Evolutionary conservation across 1,140 invertebrate genomes (phyloP), one percentile per base, ranked within the genome.

Genomic region (Platyscapa corneri): DNA sequence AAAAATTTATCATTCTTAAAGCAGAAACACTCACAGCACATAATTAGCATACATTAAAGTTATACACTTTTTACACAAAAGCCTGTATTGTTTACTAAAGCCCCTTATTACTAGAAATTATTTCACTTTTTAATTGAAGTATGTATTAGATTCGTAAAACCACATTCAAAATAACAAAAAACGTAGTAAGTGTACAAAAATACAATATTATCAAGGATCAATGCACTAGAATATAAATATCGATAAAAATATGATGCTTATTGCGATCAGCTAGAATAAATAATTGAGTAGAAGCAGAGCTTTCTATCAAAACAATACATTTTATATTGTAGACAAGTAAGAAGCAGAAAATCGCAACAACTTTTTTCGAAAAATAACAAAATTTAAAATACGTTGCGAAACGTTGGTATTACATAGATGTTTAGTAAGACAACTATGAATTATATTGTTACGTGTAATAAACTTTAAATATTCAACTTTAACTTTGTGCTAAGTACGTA

Each of bases 1-100:
- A 49, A 67, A 42, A 32, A 81, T 81, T 49, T 81, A 81, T 70
- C 42, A 81, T 70, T n/a, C n/a, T 32, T 23, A 20, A 65, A 46
- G 79, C 1, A 70, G n/a, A 42, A n/a, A 67, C 42, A 67, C 64
- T 60, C 60, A 70, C 20, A 16, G 39, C 39, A 67, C 65, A 49
- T 39, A 70, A 53, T 81, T 81, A 81, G 23, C 7, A 49, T 81
- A 70, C 27, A 81, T 53, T 49, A 49, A n/a, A 30, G 34, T 70
- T 70, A 18, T 70, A 70, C 23, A 53, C 14, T 16, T 34, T 32
- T 76, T 14, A 53, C 53, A 37, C 20, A 34, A 79, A 60, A 60
- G 2, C 64, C 76, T 64, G 3, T 8, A 56, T 14, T 64, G 32
- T 79, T 79, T 79, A 64, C 16, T 39, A 18, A 37, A 39, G 39